Conservation (phyloP, 1,140 invertebrate genomes). For the Sitodiplosis mosellana region DNA sequence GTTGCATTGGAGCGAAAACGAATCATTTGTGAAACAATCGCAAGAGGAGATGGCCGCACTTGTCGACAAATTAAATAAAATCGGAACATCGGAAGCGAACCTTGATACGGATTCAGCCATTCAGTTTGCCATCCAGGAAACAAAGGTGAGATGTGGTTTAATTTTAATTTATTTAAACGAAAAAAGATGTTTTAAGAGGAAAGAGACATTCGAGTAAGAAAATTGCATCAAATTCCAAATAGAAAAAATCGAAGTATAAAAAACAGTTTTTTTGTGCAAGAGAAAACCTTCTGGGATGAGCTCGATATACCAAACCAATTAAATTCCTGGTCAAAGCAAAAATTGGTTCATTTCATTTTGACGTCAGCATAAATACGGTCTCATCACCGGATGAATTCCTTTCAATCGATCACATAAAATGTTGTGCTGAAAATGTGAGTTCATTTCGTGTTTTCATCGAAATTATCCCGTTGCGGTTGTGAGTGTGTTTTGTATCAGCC, state of each 20-base stretch:
- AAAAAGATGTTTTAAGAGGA: too few species aligned
- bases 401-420: neutral
- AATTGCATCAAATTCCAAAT: too few species aligned
- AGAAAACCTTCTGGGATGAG: too few species aligned
- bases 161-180: too few species aligned
- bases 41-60: constrained; percentile 22
- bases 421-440: too few species aligned
- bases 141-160: constrained; percentile 15
- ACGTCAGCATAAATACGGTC: neutral
- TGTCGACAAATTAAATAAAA: constrained; percentile 15
- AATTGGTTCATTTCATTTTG: neutral
- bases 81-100: constrained; percentile 15
- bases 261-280: too few species aligned
- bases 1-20: constrained; percentile 24
- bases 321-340: neutral
- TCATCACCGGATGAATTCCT: neutral
- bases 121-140: constrained; percentile 19
- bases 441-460: neutral
- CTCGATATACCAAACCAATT: too few species aligned
- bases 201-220: too few species aligned
- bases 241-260: too few species aligned
- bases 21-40: constrained; percentile 17
- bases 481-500: too few species aligned
- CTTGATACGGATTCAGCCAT: constrained; percentile 24
- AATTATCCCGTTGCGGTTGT: neutral